phyloP scores from a whole-genome alignment of 35 echinoderm and acorn worm genomes.

The Hemicentrotus pulcherrimus region DNA sequence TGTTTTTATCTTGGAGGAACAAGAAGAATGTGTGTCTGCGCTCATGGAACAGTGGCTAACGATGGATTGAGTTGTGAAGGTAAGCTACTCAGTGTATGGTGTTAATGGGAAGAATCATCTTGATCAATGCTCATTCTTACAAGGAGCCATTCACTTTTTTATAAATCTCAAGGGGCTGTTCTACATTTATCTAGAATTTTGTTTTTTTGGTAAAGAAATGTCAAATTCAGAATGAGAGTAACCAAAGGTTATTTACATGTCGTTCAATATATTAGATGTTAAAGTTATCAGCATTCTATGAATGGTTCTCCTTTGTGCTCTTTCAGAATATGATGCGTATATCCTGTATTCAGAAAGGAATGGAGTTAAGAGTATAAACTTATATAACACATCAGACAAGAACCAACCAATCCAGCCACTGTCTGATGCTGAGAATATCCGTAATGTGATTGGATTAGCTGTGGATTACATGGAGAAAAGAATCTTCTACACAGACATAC shows the following conservation, averaged over 20 bases:
- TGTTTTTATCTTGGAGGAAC: constrained; percentile 73
- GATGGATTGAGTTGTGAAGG: constrained; percentile 71
- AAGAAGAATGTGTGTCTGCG: constrained; percentile 64
- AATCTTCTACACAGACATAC: constrained; percentile 90
- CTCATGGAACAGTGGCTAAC: constrained; percentile 62
- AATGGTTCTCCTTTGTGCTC: not conserved
- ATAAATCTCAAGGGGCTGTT: too few species aligned
- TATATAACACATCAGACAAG: constrained; percentile 35
- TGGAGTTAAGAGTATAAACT: constrained; percentile 62
- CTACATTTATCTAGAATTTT: too few species aligned
- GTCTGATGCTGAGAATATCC: constrained; percentile 42
- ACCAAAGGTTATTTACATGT: not conserved
- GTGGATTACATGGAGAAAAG: constrained; percentile 55
- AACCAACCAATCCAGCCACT: constrained; percentile 62
- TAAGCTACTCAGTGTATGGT: constrained; percentile 31
- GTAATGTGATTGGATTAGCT: constrained; percentile 84
- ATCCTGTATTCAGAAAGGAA: constrained; percentile 90
- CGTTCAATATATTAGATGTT: not conserved
- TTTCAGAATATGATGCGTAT: constrained; percentile 75
- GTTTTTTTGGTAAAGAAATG: too few species aligned
- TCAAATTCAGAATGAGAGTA: too few species aligned
- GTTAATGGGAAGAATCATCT: too few species aligned
- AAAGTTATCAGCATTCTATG: not conserved
- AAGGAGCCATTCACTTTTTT: too few species aligned
- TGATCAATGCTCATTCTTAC: too few species aligned